Evolutionary conservation across 2,888 invertebrate genomes (phyloP), one percentile per base, ranked within the genome.

Genomic region (Eledone cirrhosa): DNA sequence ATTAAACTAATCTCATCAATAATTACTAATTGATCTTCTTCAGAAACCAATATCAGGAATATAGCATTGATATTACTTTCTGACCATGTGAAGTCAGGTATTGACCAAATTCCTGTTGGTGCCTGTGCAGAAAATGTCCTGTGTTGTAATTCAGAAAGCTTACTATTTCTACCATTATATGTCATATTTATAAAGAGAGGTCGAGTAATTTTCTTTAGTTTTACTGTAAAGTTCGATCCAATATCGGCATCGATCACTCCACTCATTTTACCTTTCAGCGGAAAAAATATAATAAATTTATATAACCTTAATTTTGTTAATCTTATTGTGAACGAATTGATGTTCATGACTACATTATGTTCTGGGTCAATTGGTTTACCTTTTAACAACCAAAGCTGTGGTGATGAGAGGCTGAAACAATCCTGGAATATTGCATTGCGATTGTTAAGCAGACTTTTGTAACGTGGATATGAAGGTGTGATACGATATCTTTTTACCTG

Each of bases 81-180:
- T 24, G 78, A 69, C 83, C 83, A 84, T 59, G 80, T 78, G 74
- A 79, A 79, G 22, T 84, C 85, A 0, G 85, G 82, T 24, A 85
- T 79, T 31, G 72, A 63, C 85, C 85, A 85, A 2, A 77, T 72
- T 16, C 80, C 77, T 29, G 79, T 80, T 5, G 48, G 77, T 19
- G 63, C 78, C 33, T 81, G 80, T 22, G 81, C 80, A 5, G 81
- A 41, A 13, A 72, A 24, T 22, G 3, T 7, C 14, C 13, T 72
- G 13, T 8, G 8, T 5, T 22, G 22, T 41, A 22, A 31, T 22
- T 31, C n/a, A 16, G 72, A 72, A 72, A 72, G 2, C 13, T 41
- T 22, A n/a, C 41, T 22, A 41, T 72, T 11, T 72, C 72, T 31
- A 72, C 72, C 72, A 41, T 72, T 72, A 41, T 41, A 72, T 8